Evolutionary conservation across 23 tunicate species (phyloP).

Genomic region (Botrylloides violaceus): DNA sequence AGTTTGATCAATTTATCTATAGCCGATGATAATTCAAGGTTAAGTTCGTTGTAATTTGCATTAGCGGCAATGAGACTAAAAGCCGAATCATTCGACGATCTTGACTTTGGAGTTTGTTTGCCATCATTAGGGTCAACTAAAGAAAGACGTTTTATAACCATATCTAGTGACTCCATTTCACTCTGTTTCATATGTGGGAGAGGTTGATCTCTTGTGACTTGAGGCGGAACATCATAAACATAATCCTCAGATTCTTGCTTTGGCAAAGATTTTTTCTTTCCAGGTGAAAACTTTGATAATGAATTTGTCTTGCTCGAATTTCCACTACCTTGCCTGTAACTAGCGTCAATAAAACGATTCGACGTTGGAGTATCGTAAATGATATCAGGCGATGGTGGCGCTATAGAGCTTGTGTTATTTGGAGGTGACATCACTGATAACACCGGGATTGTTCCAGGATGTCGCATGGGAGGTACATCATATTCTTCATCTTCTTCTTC

Average conservation of each 20-base stretch:
- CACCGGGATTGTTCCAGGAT: background rate
- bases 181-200: background rate
- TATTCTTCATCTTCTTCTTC: conserved; percentile 69
- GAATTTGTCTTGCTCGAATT: background rate
- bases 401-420: background rate
- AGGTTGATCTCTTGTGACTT: conserved; percentile 32
- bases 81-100: conserved; percentile 46
- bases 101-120: conserved; percentile 26
- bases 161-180: conserved; percentile 13
- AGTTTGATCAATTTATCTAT: conserved; percentile 35
- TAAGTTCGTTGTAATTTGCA: conserved; percentile 40
- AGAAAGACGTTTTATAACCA: conserved; percentile 17
- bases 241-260: conserved; percentile 35
- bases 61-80: conserved; percentile 56
- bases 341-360: background rate
- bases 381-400: conserved; percentile 4
- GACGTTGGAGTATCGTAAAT: conserved; percentile 21
- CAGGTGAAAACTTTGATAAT: background rate
- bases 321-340: background rate
- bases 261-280: background rate
- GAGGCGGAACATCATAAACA: conserved; percentile 93
- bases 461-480: conserved; percentile 60
- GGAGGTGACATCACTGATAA: conserved; percentile 1
- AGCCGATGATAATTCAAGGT: conserved; percentile 39
- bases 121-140: background rate